These are phyloP conservation scores for Hydropsyche tenuis DNA, from an alignment of 1,140 invertebrate genomes.

Conservation along the genomic window DNA sequence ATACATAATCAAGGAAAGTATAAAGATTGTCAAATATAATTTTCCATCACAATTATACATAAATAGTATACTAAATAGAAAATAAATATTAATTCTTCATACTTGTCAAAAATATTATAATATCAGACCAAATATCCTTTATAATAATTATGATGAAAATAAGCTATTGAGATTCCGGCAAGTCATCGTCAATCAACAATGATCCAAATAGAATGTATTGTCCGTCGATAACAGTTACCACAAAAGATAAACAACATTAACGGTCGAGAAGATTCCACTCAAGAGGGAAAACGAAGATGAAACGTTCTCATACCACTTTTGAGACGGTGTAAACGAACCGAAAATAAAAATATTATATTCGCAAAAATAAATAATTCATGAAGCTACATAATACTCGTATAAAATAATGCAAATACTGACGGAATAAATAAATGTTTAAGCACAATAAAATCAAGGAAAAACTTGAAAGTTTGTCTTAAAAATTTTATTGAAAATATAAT, in stretches of 20 bases:
- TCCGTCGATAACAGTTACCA: not conserved
- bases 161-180: not conserved
- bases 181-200: constrained; percentile 11
- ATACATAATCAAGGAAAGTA: too few relatives aligned
- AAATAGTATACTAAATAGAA: too few relatives aligned
- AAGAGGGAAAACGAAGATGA: not conserved
- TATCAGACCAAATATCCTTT: too few relatives aligned
- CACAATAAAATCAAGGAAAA: too few relatives aligned
- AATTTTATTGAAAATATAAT: too few relatives aligned
- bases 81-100: too few relatives aligned
- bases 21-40: too few relatives aligned
- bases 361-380: constrained; percentile 7
- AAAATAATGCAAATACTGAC: too few relatives aligned
- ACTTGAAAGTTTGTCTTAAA: too few relatives aligned
- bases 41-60: too few relatives aligned
- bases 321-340: not conserved
- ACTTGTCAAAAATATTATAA: too few relatives aligned
- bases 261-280: not conserved
- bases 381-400: not conserved
- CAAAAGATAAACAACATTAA: constrained; percentile 17
- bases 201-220: not conserved
- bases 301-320: not conserved
- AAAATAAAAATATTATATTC: not conserved
- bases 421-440: too few relatives aligned
- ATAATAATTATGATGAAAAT: not conserved